Evolutionary conservation across 2,888 invertebrate genomes (phyloP).

Genomic region (Acanthococcus lagerstroemiae): DNA sequence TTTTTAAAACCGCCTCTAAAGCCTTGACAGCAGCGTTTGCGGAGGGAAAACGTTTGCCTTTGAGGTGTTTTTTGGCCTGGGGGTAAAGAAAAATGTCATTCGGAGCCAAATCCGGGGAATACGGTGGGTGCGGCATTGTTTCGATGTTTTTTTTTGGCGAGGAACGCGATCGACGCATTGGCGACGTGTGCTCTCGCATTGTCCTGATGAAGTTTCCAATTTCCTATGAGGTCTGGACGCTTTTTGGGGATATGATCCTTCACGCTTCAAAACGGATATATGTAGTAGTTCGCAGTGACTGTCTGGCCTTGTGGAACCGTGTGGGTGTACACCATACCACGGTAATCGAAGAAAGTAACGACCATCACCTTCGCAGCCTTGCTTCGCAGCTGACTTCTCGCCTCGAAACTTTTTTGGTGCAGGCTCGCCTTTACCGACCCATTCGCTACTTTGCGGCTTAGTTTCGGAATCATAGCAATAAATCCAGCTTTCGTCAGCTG

Average conservation of each 20-base stretch:
- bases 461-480: neutral
- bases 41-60: no score
- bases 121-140: no score
- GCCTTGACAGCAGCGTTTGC: no score
- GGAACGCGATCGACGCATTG: no score
- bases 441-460: neutral
- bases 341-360: conserved; percentile 21
- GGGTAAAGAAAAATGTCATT: no score
- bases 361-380: conserved; percentile 20
- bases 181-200: conserved; percentile 18
- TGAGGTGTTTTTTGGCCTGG: no score
- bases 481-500: neutral
- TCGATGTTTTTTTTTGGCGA: no score
- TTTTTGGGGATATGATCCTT: conserved; percentile 4
- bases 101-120: no score
- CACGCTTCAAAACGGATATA: conserved; percentile 14
- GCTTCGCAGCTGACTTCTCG: conserved; percentile 14
- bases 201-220: conserved; percentile 22
- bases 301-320: conserved; percentile 18
- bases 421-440: neutral
- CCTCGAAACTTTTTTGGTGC: neutral
- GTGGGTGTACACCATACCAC: conserved; percentile 21
- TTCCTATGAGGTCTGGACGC: no score
- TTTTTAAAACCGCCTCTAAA: no score
- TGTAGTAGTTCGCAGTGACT: conserved; percentile 20